Evolutionary conservation across 2,797 vertebrate species (phyloP).

Genomic region (Sus cebifrons): DNA sequence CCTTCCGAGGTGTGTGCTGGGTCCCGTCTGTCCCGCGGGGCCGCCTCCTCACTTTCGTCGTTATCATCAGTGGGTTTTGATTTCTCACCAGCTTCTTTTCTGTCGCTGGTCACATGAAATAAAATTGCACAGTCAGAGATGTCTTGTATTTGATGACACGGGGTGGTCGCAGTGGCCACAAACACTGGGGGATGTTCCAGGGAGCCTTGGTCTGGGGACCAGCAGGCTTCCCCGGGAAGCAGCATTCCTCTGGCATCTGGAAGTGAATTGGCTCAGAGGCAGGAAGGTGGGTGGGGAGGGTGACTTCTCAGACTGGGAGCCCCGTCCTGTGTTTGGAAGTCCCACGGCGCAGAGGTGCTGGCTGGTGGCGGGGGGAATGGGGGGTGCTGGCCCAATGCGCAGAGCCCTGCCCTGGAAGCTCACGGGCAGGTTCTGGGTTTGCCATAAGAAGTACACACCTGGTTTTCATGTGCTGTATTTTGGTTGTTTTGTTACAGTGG

Average conservation of each 20-base stretch:
- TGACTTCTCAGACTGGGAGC: too few relatives aligned
- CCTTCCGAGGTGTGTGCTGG: accelerated
- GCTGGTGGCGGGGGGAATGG: accelerated
- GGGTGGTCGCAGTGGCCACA: accelerated
- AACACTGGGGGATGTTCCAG: accelerated
- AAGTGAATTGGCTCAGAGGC: not conserved
- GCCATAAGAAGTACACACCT: not conserved
- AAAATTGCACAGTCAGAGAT: accelerated
- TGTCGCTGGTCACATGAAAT: accelerated
- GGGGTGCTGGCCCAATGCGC: accelerated
- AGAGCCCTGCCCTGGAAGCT: not conserved
- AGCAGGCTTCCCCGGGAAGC: not conserved
- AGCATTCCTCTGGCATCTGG: not conserved
- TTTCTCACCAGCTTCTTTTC: not conserved
- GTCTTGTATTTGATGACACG: not conserved
- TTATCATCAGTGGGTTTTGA: accelerated
- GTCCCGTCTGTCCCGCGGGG: accelerated
- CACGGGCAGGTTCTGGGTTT: accelerated
- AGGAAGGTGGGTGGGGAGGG: not conserved
- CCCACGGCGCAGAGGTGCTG: accelerated
- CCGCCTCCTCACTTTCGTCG: not conserved
- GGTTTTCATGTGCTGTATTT: not conserved
- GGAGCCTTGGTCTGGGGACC: not conserved
- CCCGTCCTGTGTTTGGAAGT: not conserved
- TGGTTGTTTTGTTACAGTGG: not conserved